phyloP scores from a whole-genome alignment of 2,113 vertebrate species.

The Syngnathus scovelli region DNA sequence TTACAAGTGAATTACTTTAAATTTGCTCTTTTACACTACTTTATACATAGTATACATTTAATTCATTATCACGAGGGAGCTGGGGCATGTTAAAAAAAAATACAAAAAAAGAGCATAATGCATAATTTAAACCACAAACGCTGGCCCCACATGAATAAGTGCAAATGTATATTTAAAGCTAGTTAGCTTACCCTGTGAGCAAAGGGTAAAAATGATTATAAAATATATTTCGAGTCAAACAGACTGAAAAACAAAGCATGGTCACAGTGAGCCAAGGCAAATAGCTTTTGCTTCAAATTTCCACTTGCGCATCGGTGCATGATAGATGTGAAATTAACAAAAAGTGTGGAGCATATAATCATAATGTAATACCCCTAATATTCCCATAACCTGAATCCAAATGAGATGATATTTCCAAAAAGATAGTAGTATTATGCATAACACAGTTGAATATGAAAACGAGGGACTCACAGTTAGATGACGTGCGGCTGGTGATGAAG shows the following conservation, averaged over 20 bases:
- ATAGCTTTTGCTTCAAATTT: background rate
- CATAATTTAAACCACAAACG: background rate
- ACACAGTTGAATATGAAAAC: background rate
- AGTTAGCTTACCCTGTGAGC: conserved; percentile 21
- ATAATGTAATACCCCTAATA: conserved; percentile 1
- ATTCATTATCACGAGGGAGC: background rate
- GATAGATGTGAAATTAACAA: background rate
- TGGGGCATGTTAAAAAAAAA: background rate
- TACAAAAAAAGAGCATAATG: background rate
- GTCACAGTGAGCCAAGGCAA: background rate
- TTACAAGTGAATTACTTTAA: background rate
- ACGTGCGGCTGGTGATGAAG: conserved; percentile 84
- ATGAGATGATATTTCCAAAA: background rate
- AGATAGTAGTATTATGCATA: background rate
- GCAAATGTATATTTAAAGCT: conserved; percentile 5
- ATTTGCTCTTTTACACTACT: background rate
- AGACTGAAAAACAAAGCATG: conserved; percentile 7
- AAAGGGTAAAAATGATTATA: conserved; percentile 10
- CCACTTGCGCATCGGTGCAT: background rate
- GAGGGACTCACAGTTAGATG: conserved; percentile 87
- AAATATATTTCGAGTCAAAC: conserved; percentile 11
- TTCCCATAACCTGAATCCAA: background rate
- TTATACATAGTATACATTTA: background rate
- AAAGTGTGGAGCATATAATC: conserved; percentile 2
- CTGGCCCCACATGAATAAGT: background rate